Base-by-base conservation (phyloP, 1,140 invertebrate genomes). In the Camponotus floridanus region DNA sequence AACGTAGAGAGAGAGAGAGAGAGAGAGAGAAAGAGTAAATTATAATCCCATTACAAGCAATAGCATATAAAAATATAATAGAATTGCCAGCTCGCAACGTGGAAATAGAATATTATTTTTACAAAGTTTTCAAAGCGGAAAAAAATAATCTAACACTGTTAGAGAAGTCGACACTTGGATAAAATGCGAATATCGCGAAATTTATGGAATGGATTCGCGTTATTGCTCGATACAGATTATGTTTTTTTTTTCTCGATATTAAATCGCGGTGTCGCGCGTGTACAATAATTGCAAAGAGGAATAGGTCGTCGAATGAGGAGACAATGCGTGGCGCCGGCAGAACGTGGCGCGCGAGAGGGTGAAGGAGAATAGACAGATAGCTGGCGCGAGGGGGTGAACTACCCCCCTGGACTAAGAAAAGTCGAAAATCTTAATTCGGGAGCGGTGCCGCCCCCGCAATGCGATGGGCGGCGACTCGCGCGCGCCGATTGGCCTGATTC, bases 391-490 rank as follows among this genome's bases (percentile, higher is more conserved):
- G 76, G 65, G 87, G 48, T 18, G 15, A 51, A 51, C 48, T 51
- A 68, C 21, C 65, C 81, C 48, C 15, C 48, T 51, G 48, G 84
- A 62, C 85, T 83, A 86, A 91, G 89, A 91, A 93, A 94, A 94
- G 93, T 94, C 93, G 93, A 95, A 95, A 94, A 95, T 95, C 94
- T 95, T 95, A 95, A 94, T 94, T 93, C 93, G 90, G 88, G 88
- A 90, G 90, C 91, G 91, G 92, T 92, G 88, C 94, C 94, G 94
- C 93, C 94, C 90, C 76, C 87, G 78, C 80, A 86, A 88, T 87
- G 81, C 86, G 83, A 83, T 90, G 92, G 92, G 93, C 93, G 93
- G 93, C 80, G 91, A 90, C 90, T 92, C 87, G 81, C 85, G 88
- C 68, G 86, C 91, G 84, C 85, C 92, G 94, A 94, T 94, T 94